Evolutionary conservation across 2,113 vertebrate genomes (phyloP).

Genomic region (Hemicordylus capensis): DNA sequence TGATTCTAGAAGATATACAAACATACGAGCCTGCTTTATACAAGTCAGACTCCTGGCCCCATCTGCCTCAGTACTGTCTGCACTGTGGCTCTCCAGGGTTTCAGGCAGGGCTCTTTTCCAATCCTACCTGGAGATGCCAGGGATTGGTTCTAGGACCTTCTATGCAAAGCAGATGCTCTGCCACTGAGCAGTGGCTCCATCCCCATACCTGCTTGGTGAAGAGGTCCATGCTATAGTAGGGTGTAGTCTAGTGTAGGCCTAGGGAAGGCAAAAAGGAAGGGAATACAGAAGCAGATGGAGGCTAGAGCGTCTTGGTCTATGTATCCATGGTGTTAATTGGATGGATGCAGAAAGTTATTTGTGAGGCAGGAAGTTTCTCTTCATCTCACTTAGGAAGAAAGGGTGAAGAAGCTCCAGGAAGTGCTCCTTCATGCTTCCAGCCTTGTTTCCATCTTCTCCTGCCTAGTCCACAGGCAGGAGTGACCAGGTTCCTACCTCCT

Average conservation of each 20-base stretch:
- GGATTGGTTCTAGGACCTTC: too few species aligned
- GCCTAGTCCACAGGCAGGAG: fast-evolving
- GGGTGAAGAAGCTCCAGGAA: neutral
- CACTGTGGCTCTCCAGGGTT: too few species aligned
- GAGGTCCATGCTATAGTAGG: neutral
- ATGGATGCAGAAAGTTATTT: neutral
- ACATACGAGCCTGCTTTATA: too few species aligned
- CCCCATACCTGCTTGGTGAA: neutral
- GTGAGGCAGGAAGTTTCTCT: neutral
- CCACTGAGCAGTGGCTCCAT: too few species aligned
- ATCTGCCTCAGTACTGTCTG: too few species aligned
- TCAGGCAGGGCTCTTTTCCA: too few species aligned
- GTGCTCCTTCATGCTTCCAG: neutral
- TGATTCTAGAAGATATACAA: too few species aligned
- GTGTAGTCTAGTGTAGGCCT: neutral
- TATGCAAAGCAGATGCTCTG: too few species aligned
- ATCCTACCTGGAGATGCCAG: too few species aligned
- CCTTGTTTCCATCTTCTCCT: neutral
- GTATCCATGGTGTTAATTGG: neutral
- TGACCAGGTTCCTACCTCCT: conserved; percentile 81
- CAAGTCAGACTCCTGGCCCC: too few species aligned
- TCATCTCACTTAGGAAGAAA: neutral
- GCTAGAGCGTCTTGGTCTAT: neutral
- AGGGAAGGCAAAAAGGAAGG: neutral
- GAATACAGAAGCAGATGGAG: neutral